Evolutionary conservation across 2,797 vertebrate species (phyloP), one percentile per base, ranked within the genome.

Genomic region (Loris lydekkerianus): DNA sequence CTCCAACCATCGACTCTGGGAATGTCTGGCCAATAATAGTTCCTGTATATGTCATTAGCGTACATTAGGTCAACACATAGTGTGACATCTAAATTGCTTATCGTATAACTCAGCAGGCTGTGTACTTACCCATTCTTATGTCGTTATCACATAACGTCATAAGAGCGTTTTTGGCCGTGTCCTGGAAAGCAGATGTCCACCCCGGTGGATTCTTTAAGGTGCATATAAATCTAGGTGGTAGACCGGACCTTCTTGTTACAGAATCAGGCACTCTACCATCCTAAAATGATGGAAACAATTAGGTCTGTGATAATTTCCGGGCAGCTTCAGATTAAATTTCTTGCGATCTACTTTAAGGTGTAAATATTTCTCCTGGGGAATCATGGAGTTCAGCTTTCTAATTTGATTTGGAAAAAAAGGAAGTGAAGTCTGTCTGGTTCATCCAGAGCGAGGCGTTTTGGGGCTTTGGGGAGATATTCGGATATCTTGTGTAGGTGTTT

Each of bases 401-500:
- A 98, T 98, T 98, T 97, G 97, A 98, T 97, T 95, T 90, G 86
- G 92, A 49, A 7, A 97, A 97, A 97, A 97, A 98, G 96, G 98
- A 98, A 98, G 97, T 1, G 3, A 87, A 0, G 72, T 84, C 93
- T 97, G 92, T 83, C 67, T 72, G 53, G 96, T 96, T 91, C 76
- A 86, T 92, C 87, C 70, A 3, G 90, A 97, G 97, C 82, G 76
- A 95, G 80, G 93, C 61, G 10, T 90, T 96, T 9, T 1, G n/a
- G 93, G 43, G 95, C 97, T 86, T 91, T 34, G n/a, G 98, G 97
- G 98, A 98, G 96, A 95, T 69, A 90, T 93, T 98, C 78, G 8
- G 86, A 91, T 97, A 95, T 97, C 96, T 81, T 81, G 97, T 85
- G 98, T 98, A 98, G 98, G 98, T 98, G 98, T 98, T 98, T 98